Conservation (phyloP, 2,797 vertebrate genomes). For the Platalea minor region DNA sequence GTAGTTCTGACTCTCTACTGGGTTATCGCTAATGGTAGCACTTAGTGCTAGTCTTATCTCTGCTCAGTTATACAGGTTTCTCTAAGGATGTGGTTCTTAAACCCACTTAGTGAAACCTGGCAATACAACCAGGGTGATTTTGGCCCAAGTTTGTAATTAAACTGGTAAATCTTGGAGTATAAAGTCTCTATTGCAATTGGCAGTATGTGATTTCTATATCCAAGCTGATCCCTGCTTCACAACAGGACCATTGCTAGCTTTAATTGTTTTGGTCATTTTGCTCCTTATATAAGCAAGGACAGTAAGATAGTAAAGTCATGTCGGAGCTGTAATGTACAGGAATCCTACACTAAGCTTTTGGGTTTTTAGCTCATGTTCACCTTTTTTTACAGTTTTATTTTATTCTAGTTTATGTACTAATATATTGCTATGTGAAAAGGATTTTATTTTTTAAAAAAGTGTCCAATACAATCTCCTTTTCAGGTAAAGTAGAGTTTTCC, state of each 20-base stretch:
- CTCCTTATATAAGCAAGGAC: neutral
- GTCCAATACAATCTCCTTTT: neutral
- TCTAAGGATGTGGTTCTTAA: neutral
- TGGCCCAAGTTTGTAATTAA: neutral
- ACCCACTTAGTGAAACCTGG: neutral
- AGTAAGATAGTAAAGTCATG: neutral
- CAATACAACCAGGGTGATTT: neutral
- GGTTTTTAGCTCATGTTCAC: neutral
- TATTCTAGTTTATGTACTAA: neutral
- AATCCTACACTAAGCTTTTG: neutral
- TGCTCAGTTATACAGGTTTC: neutral
- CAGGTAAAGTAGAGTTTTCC: neutral
- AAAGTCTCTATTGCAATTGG: neutral
- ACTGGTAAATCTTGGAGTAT: neutral
- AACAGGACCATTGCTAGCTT: neutral
- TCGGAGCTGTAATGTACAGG: neutral
- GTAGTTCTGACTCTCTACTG: neutral
- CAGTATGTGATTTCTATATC: neutral
- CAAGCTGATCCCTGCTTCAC: neutral
- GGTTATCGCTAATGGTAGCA: neutral
- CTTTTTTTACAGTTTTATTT: neutral
- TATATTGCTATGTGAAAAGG: neutral
- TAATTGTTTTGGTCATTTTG: neutral
- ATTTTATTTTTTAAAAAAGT: neutral
- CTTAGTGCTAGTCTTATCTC: neutral